Percentiles rank a stretch among this genome's conserved stretches.
phyloP scores from a whole-genome alignment of 2,113 vertebrate species.

The Tragelaphus strepsiceros region DNA sequence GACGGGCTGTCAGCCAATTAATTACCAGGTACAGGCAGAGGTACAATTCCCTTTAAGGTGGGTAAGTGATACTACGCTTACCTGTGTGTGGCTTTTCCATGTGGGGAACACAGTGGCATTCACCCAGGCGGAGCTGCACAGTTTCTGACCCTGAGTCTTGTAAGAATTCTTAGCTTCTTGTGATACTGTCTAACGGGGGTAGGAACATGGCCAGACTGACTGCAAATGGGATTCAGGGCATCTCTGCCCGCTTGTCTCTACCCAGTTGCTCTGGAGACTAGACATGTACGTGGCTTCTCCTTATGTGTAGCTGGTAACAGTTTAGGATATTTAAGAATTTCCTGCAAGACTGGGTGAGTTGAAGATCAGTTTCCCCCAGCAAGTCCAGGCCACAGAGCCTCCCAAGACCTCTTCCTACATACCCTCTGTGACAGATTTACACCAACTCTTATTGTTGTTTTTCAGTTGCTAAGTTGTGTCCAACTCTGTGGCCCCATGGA shows the following conservation, averaged over 20 bases:
- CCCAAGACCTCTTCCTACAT: background rate
- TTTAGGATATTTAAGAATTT: background rate
- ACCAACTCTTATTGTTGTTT: background rate
- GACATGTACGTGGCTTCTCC: fast-evolving
- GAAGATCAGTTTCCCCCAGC: background rate
- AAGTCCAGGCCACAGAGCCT: background rate
- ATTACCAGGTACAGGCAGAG: background rate
- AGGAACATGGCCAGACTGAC: background rate
- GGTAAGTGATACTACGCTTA: background rate
- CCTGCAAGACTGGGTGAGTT: background rate
- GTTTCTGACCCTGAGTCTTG: background rate
- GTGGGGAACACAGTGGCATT: background rate
- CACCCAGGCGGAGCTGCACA: background rate
- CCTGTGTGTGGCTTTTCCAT: background rate
- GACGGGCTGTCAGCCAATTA: background rate
- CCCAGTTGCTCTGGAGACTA: background rate
- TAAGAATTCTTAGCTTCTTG: background rate
- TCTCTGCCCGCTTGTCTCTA: background rate
- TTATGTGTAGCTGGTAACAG: background rate
- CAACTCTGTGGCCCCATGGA: background rate
- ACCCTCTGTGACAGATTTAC: constrained; percentile 33
- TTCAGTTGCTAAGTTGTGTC: background rate
- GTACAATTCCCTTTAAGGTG: background rate
- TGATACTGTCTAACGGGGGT: background rate
- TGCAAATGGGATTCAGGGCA: background rate